A percentile compares a stretch with the other conserved stretches of the same genome.
Evolutionary conservation across 2,113 vertebrate genomes (phyloP).

Genomic region (Tachysurus fulvidraco): DNA sequence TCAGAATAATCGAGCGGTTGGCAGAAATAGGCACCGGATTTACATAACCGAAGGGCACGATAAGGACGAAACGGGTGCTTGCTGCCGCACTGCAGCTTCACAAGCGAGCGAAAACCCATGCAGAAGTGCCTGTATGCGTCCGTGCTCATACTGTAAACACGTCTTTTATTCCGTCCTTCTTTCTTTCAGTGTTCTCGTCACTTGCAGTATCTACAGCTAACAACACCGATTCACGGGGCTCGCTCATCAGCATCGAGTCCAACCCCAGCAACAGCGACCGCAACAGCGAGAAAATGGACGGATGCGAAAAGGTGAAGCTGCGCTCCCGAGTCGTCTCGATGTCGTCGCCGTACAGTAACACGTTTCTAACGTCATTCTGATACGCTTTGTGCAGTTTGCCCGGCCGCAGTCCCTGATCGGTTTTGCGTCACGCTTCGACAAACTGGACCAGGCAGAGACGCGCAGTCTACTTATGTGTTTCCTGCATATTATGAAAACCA

Average conservation of each 20-base stretch:
- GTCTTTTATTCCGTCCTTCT: background rate
- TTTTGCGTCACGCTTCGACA: slow-evolving; percentile 93
- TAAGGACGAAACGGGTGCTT: background rate
- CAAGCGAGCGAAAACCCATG: background rate
- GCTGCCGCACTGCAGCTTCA: too few relatives aligned
- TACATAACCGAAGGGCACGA: background rate
- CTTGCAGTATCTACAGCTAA: slow-evolving; percentile 92
- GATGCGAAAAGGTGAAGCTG: slow-evolving; percentile 88
- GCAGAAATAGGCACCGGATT: background rate
- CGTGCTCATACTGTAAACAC: background rate
- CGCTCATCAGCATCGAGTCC: slow-evolving; percentile 95
- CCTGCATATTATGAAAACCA: slow-evolving; percentile 98
- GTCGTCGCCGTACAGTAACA: background rate
- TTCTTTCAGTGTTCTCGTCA: slow-evolving; percentile 87
- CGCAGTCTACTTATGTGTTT: slow-evolving; percentile 95
- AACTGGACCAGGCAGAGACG: slow-evolving; percentile 96
- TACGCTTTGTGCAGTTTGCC: slow-evolving; percentile 75
- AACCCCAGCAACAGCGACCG: slow-evolving; percentile 94
- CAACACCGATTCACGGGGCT: slow-evolving; percentile 92
- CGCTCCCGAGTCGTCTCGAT: background rate
- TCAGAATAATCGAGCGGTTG: background rate
- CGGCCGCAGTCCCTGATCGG: slow-evolving; percentile 95
- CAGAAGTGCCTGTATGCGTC: background rate
- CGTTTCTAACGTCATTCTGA: background rate
- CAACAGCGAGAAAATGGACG: slow-evolving; percentile 91